These are phyloP conservation scores for Acrobasis suavella DNA, from an alignment of 2,888 invertebrate species.

Conservation along the genomic window DNA sequence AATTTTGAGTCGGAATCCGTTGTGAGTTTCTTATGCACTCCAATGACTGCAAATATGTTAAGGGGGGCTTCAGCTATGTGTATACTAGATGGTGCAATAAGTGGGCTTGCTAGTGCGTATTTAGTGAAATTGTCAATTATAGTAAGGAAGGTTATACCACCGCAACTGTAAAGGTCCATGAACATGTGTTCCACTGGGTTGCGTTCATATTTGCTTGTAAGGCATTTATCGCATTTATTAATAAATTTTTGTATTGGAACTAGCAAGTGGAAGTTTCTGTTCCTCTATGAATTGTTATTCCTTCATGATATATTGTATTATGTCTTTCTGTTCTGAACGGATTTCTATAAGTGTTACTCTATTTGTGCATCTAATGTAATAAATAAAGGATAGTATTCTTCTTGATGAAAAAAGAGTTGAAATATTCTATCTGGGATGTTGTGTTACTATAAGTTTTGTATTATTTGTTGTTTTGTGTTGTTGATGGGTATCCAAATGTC, in stretches of 20 bases:
- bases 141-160: slow-evolving; percentile 34
- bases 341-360: background rate
- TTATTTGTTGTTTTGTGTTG: no score
- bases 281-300: slow-evolving; percentile 23
- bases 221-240: slow-evolving; percentile 24
- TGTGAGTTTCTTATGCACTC: slow-evolving; percentile 36
- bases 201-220: no score
- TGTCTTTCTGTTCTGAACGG: background rate
- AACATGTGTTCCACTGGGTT: background rate
- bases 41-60: slow-evolving; percentile 31
- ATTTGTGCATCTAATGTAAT: background rate
- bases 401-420: background rate
- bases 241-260: slow-evolving; percentile 36
- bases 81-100: slow-evolving; percentile 26
- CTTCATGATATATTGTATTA: slow-evolving; percentile 9
- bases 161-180: slow-evolving; percentile 34
- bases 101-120: slow-evolving; percentile 36
- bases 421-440: background rate
- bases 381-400: background rate
- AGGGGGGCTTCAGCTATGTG: slow-evolving; percentile 28
- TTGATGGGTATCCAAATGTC: no score
- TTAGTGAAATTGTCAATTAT: slow-evolving; percentile 41
- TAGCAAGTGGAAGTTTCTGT: slow-evolving; percentile 35
- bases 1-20: slow-evolving; percentile 38
- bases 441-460: no score